Evolutionary conservation across 2,113 vertebrate genomes (phyloP).

Genomic region (Hippoglossus stenolepis): DNA sequence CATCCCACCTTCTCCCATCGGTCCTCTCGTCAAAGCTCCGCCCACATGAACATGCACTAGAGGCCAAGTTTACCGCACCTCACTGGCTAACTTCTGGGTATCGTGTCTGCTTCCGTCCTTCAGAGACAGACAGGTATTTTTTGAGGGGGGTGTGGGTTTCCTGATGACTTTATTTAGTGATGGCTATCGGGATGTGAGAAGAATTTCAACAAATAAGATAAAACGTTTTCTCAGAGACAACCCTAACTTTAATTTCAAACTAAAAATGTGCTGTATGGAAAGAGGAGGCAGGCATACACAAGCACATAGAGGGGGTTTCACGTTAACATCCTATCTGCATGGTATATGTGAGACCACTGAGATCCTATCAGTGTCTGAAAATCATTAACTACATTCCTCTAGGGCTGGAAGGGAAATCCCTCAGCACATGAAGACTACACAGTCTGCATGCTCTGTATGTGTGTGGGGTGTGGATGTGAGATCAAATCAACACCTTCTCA

Average conservation of each 20-base stretch:
- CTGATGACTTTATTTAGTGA: no score
- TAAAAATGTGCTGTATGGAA: no score
- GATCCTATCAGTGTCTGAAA: slow-evolving; percentile 63
- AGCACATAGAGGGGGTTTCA: neutral
- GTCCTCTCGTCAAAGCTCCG: neutral
- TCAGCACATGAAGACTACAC: slow-evolving; percentile 33
- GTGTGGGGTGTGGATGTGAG: slow-evolving; percentile 30
- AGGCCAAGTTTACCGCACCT: neutral
- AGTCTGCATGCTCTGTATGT: no score
- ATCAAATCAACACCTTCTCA: slow-evolving; percentile 71
- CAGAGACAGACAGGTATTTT: no score
- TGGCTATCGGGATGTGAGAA: no score
- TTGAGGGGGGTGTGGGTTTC: no score
- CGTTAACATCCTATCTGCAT: slow-evolving; percentile 16
- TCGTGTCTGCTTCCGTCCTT: no score
- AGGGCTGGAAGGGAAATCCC: slow-evolving; percentile 53
- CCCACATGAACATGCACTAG: neutral
- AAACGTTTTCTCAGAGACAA: no score
- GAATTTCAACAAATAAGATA: no score
- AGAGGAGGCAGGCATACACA: neutral
- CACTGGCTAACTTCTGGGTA: neutral
- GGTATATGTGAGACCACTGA: slow-evolving; percentile 19
- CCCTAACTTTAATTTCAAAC: no score
- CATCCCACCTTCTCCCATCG: neutral
- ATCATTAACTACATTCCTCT: slow-evolving; percentile 61